Conservation (phyloP, 2,113 vertebrate genomes). For the Telmatochromis brachygnathus region DNA sequence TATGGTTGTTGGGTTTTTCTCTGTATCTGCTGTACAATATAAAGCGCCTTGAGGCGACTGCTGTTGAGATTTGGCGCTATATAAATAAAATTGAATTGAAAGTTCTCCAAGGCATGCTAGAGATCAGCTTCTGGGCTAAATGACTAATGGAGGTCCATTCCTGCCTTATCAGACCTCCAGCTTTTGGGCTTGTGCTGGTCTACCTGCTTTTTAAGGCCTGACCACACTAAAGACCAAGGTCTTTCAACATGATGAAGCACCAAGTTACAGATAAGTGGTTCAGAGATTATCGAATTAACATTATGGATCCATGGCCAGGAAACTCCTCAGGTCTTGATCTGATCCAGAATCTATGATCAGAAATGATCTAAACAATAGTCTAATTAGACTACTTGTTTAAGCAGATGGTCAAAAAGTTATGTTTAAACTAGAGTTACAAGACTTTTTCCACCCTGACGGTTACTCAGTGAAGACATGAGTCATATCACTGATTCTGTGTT, state of each 20-base stretch:
- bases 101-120: neutral
- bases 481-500: neutral
- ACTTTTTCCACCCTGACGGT: neutral
- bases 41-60: fast-evolving
- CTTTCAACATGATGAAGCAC: neutral
- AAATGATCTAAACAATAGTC: neutral
- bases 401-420: neutral
- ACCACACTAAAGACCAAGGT: neutral
- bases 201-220: neutral
- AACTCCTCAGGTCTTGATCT: neutral
- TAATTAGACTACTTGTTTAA: neutral
- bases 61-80: fast-evolving
- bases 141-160: neutral
- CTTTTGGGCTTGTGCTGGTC: neutral
- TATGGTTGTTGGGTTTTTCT: neutral
- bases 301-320: neutral
- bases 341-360: neutral
- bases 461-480: neutral
- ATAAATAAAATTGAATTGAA: neutral
- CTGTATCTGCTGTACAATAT: neutral
- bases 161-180: neutral
- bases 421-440: neutral
- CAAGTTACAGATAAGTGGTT: neutral
- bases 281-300: neutral
- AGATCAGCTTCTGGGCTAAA: neutral